Conservation (phyloP, 2,888 invertebrate species). For the Zeuzera pyrina region DNA sequence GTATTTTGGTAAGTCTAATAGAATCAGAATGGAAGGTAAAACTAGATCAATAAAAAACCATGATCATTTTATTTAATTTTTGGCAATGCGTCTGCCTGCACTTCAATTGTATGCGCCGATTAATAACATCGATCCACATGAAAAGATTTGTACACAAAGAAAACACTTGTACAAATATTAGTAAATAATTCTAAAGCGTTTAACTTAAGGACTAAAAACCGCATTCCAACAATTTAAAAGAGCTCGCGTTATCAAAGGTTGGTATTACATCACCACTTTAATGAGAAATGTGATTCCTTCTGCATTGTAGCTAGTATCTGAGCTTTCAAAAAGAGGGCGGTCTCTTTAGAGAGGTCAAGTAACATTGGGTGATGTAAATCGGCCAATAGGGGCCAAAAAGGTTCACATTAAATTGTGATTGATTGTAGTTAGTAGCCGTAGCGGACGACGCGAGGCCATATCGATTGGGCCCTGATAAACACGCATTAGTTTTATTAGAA, state of each 20-base stretch:
- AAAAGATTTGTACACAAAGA: no score
- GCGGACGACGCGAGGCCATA: slow-evolving; percentile 38
- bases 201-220: slow-evolving; percentile 8
- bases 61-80: no score
- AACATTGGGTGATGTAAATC: slow-evolving; percentile 30
- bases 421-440: slow-evolving; percentile 31
- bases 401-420: slow-evolving; percentile 57
- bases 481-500: slow-evolving; percentile 52
- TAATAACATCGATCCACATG: no score
- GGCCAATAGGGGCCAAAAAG: slow-evolving; percentile 43
- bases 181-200: no score
- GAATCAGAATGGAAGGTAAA: no score
- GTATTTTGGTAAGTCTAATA: no score
- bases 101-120: no score
- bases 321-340: background rate
- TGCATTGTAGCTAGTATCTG: background rate
- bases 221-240: slow-evolving; percentile 11
- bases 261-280: slow-evolving; percentile 7
- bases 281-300: slow-evolving; percentile 2
- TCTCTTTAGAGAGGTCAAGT: slow-evolving; percentile 15
- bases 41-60: no score
- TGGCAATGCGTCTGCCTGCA: no score
- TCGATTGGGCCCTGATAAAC: slow-evolving; percentile 39
- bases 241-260: slow-evolving; percentile 9
- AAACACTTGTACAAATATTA: no score